These are phyloP conservation scores for Patella caerulea DNA, from an alignment of 2,888 invertebrate genomes.

Conservation along the genomic window DNA sequence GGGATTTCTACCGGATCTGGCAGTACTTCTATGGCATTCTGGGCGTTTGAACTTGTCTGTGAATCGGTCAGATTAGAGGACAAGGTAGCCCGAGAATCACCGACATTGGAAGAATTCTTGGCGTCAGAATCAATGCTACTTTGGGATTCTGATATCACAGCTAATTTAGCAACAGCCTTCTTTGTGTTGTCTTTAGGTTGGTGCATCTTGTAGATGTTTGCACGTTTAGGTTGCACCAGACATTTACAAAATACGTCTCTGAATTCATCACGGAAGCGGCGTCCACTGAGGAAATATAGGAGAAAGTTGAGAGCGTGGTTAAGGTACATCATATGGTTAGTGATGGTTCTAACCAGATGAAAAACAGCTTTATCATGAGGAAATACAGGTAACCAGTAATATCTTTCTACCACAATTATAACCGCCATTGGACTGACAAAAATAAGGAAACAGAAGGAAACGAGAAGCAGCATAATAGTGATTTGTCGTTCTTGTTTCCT, in stretches of 20 bases:
- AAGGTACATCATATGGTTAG: constrained; percentile 31
- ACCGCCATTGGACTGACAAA: constrained; percentile 30
- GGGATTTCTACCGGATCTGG: too few species aligned
- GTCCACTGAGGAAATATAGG: constrained; percentile 29
- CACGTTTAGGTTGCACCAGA: too few species aligned
- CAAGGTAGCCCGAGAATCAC: too few species aligned
- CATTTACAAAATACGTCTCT: constrained; percentile 4
- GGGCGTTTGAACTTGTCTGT: too few species aligned
- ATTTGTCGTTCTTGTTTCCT: constrained; percentile 19
- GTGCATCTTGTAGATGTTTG: too few species aligned
- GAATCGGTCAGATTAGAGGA: too few species aligned
- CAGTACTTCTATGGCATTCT: too few species aligned
- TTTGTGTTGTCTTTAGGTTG: too few species aligned
- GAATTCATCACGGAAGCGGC: constrained; percentile 21
- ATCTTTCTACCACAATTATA: constrained; percentile 29
- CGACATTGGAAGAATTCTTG: not conserved
- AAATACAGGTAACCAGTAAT: constrained; percentile 16
- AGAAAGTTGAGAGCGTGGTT: constrained; percentile 32
- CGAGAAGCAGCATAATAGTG: constrained; percentile 31
- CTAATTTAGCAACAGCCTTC: too few species aligned
- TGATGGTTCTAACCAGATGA: constrained; percentile 25
- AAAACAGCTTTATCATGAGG: constrained; percentile 22
- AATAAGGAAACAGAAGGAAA: constrained; percentile 30
- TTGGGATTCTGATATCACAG: too few species aligned
- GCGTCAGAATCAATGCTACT: too few species aligned